Evolutionary conservation across 2,797 vertebrate genomes (phyloP).

Genomic region (Pogoniulus pusillus): DNA sequence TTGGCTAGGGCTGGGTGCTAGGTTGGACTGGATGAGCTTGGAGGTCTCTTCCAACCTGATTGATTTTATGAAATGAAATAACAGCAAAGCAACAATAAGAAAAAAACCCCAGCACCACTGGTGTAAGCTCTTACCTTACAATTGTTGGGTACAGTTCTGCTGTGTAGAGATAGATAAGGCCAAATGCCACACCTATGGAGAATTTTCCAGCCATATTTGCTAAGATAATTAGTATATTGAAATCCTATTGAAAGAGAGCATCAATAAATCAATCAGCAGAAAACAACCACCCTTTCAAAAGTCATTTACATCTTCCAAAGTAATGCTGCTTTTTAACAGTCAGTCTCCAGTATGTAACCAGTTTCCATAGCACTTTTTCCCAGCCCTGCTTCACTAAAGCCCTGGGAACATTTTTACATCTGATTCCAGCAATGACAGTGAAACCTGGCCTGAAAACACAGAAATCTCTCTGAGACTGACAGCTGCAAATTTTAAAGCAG

Average conservation of each 20-base stretch:
- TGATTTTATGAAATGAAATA: not conserved
- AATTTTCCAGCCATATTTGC: conserved; percentile 90
- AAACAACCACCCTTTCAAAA: not conserved
- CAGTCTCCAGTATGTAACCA: not conserved
- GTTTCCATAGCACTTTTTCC: not conserved
- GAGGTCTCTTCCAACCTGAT: no score
- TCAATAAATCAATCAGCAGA: conserved; percentile 1
- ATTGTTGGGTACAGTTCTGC: conserved; percentile 93
- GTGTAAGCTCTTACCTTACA: conserved; percentile 80
- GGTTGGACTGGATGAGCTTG: no score
- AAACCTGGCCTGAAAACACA: conserved; percentile 18
- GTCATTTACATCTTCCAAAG: not conserved
- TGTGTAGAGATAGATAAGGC: conserved; percentile 91
- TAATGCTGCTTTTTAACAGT: not conserved
- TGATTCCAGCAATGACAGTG: not conserved
- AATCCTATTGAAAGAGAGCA: conserved; percentile 63
- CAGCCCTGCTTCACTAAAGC: not conserved
- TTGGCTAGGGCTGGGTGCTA: no score
- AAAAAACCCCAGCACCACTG: not conserved
- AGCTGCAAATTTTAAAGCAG: not conserved
- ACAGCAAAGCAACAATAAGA: not conserved
- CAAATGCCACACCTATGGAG: conserved; percentile 88
- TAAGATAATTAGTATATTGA: conserved; percentile 69
- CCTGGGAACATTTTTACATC: not conserved
- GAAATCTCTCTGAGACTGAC: not conserved